Conservation (phyloP, 2,797 vertebrate species). For the Melanotaenia maccullochi region DNA sequence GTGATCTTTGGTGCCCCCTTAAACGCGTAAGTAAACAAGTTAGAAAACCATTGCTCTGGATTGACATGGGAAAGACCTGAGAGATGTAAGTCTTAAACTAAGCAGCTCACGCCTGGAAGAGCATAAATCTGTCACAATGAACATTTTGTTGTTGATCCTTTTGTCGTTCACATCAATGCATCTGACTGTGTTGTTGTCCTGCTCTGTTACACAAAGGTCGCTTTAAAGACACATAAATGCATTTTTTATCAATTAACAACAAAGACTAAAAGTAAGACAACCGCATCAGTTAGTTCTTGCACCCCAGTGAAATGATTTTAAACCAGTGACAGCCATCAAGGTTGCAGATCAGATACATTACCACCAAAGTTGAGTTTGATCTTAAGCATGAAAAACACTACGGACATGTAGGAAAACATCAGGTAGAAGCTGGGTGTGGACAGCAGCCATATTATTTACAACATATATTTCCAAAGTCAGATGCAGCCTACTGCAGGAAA, state of each 20-base stretch:
- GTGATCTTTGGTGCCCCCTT: no score
- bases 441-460: constrained; percentile 52
- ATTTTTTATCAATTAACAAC: neutral
- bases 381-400: constrained; percentile 21
- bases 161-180: neutral
- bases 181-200: neutral
- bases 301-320: neutral
- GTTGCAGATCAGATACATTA: neutral
- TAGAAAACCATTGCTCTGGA: no score
- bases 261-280: neutral
- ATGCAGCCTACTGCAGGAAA: constrained; percentile 52
- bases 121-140: no score
- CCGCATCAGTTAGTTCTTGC: neutral
- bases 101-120: no score
- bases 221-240: neutral
- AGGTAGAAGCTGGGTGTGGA: constrained; percentile 37
- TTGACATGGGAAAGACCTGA: no score
- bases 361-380: neutral
- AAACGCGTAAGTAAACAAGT: no score
- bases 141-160: no score
- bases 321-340: neutral
- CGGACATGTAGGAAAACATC: constrained; percentile 19
- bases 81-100: no score
- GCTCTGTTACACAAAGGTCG: neutral
- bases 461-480: constrained; percentile 54